A percentile compares a stretch with the other conserved stretches of the same genome.
Conservation (phyloP, 2,888 invertebrate species). For the Pycnomerus fuliginosus region DNA sequence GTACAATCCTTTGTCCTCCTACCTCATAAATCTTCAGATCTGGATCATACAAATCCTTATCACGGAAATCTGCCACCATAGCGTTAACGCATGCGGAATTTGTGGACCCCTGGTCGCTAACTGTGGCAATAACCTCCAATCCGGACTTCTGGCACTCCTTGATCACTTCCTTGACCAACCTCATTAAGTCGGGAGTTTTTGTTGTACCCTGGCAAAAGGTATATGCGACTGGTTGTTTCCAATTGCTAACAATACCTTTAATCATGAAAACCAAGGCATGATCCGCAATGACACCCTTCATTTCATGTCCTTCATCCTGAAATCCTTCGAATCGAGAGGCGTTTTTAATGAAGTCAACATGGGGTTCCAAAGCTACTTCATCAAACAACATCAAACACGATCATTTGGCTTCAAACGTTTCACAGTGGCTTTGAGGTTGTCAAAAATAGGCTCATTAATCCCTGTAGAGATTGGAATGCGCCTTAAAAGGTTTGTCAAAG, state of each 20-base stretch:
- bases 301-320: conserved; percentile 8
- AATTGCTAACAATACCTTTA: conserved; percentile 14
- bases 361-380: conserved; percentile 11
- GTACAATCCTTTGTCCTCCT: conserved; percentile 11
- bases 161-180: conserved; percentile 2
- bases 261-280: conserved; percentile 22
- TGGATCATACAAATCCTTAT: background rate
- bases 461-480: conserved; percentile 8
- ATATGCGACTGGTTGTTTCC: conserved; percentile 16
- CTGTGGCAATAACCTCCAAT: conserved; percentile 8
- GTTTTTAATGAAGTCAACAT: conserved; percentile 5
- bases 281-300: conserved; percentile 12
- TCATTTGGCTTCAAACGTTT: conserved; percentile 2
- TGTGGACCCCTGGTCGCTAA: conserved; percentile 10
- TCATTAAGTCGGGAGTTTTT: conserved; percentile 4
- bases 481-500: conserved; percentile 3
- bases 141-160: conserved; percentile 8
- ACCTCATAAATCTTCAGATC: conserved; percentile 3
- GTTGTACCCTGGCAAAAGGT: conserved; percentile 8
- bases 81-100: conserved; percentile 10
- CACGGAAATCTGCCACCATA: conserved; percentile 2
- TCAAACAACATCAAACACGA: conserved; percentile 17
- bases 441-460: conserved; percentile 11
- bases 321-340: conserved; percentile 8
- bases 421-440: conserved; percentile 6